Conservation (phyloP, 2,113 vertebrate species). For the Agapornis roseicollis region DNA sequence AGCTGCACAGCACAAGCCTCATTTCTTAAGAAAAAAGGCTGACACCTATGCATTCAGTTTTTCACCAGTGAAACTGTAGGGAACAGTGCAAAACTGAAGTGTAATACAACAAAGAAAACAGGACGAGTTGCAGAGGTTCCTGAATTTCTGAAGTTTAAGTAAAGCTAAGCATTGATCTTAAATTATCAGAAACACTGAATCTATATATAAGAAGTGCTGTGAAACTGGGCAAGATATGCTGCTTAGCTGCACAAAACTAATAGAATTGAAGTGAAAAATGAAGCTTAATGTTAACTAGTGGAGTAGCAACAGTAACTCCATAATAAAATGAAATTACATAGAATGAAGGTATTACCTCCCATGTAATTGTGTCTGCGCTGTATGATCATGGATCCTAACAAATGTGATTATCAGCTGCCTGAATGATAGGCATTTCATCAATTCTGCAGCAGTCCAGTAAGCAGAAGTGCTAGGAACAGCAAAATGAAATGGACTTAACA, state of each 20-base stretch:
- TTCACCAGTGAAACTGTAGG: neutral
- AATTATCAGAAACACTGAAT: neutral
- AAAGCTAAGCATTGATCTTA: neutral
- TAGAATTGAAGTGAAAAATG: neutral
- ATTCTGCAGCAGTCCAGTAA: neutral
- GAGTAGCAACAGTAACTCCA: neutral
- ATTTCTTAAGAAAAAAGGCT: neutral
- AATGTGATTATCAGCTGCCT: neutral
- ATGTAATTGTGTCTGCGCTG: neutral
- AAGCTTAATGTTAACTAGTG: neutral
- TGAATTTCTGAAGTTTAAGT: neutral
- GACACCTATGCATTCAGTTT: neutral
- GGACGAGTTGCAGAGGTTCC: neutral
- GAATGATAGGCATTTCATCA: neutral
- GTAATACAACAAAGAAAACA: neutral
- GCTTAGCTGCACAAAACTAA: neutral
- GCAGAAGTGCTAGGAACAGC: neutral
- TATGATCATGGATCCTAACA: neutral
- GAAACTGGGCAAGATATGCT: neutral
- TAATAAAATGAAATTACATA: neutral
- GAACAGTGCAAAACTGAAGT: neutral
- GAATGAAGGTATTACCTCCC: neutral
- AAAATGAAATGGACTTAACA: neutral
- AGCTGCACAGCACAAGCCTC: neutral
- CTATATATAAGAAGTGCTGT: neutral